phyloP scores from a whole-genome alignment of 1,140 invertebrate species.

The Cyphomyrmex costatus region DNA sequence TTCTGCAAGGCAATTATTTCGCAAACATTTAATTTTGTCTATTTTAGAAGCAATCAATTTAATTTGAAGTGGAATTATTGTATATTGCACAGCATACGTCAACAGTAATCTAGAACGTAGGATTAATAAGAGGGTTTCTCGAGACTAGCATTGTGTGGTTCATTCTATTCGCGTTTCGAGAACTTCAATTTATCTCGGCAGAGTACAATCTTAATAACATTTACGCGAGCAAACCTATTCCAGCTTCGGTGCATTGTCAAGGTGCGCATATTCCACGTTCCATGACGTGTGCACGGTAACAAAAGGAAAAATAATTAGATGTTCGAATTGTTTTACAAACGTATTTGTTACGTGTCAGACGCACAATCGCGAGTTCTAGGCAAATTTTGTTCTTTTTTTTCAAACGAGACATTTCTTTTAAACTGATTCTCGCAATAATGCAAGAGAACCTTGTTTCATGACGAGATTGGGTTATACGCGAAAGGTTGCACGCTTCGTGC shows the following conservation, averaged over 20 bases:
- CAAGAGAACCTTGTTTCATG: slow-evolving; percentile 18
- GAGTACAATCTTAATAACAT: neutral
- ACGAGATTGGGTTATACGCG: slow-evolving; percentile 15
- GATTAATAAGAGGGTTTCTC: neutral
- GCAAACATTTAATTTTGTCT: neutral
- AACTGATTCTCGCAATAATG: slow-evolving; percentile 30
- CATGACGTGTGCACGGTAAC: neutral
- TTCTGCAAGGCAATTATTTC: neutral
- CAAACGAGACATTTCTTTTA: neutral
- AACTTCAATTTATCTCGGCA: slow-evolving; percentile 34
- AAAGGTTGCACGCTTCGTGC: slow-evolving; percentile 1
- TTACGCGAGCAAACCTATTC: neutral
- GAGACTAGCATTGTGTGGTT: neutral
- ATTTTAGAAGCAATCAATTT: neutral
- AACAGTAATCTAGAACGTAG: neutral
- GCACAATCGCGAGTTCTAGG: neutral
- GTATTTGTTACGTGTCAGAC: neutral
- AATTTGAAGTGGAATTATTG: neutral
- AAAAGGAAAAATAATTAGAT: slow-evolving; percentile 29
- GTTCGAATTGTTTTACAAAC: neutral
- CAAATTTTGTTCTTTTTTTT: neutral
- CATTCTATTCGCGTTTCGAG: neutral
- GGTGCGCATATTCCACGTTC: neutral
- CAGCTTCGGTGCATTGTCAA: neutral
- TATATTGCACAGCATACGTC: neutral